Evolutionary conservation across 2,113 vertebrate genomes (phyloP).

Genomic region (Motacilla alba): DNA sequence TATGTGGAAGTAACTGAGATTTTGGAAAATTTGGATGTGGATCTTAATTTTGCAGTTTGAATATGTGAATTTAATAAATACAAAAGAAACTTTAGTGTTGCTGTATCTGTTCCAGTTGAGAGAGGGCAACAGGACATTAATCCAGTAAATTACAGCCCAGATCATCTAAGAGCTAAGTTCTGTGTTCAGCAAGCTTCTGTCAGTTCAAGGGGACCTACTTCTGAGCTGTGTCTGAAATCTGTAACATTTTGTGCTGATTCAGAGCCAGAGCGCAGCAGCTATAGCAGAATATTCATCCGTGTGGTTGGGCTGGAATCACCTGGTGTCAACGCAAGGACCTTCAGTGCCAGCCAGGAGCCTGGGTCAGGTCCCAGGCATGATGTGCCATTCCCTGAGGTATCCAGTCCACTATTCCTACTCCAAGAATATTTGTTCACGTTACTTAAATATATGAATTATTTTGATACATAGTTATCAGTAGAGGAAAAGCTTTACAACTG

Average conservation of each 20-base stretch:
- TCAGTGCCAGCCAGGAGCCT: neutral
- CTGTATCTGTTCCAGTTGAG: neutral
- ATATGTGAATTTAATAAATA: neutral
- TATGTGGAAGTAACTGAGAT: neutral
- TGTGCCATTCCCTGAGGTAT: neutral
- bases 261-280: neutral
- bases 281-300: rapidly evolving
- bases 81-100: neutral
- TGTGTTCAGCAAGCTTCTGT: neutral
- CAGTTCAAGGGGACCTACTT: neutral
- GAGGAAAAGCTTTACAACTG: neutral
- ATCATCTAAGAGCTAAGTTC: neutral
- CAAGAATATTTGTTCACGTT: neutral
- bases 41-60: neutral
- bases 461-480: neutral
- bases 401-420: neutral
- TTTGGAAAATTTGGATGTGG: neutral
- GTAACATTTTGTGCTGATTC: neutral
- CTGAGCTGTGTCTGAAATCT: neutral
- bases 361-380: neutral
- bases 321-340: neutral
- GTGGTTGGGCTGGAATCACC: neutral
- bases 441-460: neutral
- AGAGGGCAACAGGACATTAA: neutral
- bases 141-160: neutral